Evolutionary conservation across 92 coral and sea anemone genomes (phyloP).

Genomic region (Porites evermanni): DNA sequence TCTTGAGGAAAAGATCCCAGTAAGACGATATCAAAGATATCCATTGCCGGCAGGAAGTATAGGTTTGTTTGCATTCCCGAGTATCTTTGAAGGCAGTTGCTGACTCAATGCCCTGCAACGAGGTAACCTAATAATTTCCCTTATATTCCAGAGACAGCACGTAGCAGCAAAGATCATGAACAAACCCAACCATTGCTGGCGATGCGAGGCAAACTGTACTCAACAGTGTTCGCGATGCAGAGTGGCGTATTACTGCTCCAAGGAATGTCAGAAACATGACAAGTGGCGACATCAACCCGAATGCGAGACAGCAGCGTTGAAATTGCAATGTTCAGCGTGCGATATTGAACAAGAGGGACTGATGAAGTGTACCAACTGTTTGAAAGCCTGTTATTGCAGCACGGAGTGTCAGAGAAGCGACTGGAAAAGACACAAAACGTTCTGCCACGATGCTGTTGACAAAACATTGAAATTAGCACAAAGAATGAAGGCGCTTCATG

Average conservation of each 20-base stretch:
- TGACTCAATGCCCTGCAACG: no score
- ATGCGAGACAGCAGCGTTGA: constrained; percentile 57
- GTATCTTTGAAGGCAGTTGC: no score
- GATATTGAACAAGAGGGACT: constrained; percentile 4
- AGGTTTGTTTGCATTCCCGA: no score
- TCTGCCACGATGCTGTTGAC: constrained; percentile 41
- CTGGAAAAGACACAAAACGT: constrained; percentile 50
- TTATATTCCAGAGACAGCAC: no score
- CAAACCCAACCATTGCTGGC: no score
- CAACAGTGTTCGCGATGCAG: constrained; percentile 43
- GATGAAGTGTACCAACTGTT: constrained; percentile 57
- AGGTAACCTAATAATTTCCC: no score
- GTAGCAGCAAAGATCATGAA: no score
- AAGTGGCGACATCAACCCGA: constrained; percentile 64
- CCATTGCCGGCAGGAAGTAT: no score
- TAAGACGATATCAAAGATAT: no score
- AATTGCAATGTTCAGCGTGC: constrained; percentile 48
- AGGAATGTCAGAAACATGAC: constrained; percentile 60
- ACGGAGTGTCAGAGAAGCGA: constrained; percentile 54
- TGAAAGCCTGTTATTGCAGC: constrained; percentile 65
- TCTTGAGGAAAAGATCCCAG: no score
- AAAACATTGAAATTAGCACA: constrained; percentile 10
- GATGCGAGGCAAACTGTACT: background rate
- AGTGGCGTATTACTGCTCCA: constrained; percentile 72
- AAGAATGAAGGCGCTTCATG: background rate